A percentile compares a stretch with the other conserved stretches of the same genome.
Conservation (phyloP, 1,140 invertebrate species). For the Zaprionus gabonicus region DNA sequence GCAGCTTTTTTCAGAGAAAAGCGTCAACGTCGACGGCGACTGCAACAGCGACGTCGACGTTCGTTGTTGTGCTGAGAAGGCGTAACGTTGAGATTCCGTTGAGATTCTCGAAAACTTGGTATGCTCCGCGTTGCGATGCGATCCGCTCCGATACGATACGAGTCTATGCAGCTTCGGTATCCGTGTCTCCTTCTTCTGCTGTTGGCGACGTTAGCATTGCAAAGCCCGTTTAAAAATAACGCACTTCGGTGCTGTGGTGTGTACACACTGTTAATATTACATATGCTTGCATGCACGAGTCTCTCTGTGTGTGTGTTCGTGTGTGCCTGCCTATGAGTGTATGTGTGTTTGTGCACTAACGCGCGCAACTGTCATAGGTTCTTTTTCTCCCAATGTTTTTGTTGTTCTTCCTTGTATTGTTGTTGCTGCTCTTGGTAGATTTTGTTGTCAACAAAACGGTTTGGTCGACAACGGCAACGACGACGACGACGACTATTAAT, state of each 20-base stretch:
- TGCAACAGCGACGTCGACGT: slow-evolving; percentile 9
- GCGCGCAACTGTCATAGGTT: slow-evolving; percentile 31
- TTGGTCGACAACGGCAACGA: slow-evolving; percentile 11
- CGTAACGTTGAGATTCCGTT: slow-evolving; percentile 57
- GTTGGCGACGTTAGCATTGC: slow-evolving; percentile 53
- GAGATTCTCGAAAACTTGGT: slow-evolving; percentile 20
- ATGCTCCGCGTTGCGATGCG: neutral
- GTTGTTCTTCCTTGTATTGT: slow-evolving; percentile 48
- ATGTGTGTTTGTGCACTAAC: slow-evolving; percentile 11
- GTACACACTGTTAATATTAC: slow-evolving; percentile 48
- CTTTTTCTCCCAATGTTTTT: slow-evolving; percentile 48
- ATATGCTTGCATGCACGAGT: slow-evolving; percentile 11
- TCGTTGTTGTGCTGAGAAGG: slow-evolving; percentile 64
- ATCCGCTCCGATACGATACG: slow-evolving; percentile 6
- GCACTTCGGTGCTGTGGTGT: slow-evolving; percentile 41
- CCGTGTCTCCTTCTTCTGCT: slow-evolving; percentile 17
- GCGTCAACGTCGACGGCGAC: slow-evolving; percentile 24
- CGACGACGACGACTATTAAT: slow-evolving; percentile 78
- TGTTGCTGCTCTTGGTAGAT: slow-evolving; percentile 42
- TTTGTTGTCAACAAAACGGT: slow-evolving; percentile 63
- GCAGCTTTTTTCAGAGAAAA: slow-evolving; percentile 54
- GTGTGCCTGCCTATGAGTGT: slow-evolving; percentile 28
- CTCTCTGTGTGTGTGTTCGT: slow-evolving; percentile 13
- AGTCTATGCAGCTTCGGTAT: slow-evolving; percentile 19
- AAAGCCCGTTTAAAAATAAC: slow-evolving; percentile 62